Evolutionary conservation across 2,797 vertebrate species (phyloP).

Genomic region (Lophotriccus pileatus): DNA sequence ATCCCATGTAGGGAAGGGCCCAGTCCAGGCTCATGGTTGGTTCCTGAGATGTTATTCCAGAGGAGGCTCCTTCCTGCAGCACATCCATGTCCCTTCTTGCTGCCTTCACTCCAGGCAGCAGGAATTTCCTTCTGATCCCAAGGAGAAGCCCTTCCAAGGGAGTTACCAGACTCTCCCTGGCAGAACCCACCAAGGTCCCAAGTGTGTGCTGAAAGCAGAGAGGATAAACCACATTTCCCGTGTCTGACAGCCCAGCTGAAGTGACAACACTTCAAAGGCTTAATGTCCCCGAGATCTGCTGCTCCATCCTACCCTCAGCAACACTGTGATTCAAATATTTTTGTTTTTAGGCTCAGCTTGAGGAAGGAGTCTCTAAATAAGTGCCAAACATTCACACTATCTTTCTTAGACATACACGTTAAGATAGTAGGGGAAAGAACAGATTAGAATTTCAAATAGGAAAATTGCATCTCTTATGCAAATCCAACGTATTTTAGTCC

Average conservation of each 20-base stretch:
- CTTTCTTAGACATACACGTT: not conserved
- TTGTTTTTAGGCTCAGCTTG: not conserved
- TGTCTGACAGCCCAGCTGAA: constrained; percentile 1
- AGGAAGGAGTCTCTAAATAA: not conserved
- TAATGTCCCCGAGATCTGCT: not conserved
- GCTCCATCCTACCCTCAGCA: not conserved
- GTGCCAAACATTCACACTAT: not conserved
- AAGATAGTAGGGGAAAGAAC: not conserved
- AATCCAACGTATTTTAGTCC: not conserved
- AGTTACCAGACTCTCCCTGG: not conserved
- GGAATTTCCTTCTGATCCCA: not conserved
- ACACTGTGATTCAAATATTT: not conserved
- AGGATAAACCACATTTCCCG: not conserved
- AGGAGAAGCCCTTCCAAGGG: not conserved
- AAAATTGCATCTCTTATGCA: not conserved
- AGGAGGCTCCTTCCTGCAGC: not conserved
- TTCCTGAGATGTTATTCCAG: not conserved
- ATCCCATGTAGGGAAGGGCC: not conserved
- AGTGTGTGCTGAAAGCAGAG: not conserved
- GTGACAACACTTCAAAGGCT: not conserved
- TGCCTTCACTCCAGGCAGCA: not conserved
- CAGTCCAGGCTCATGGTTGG: not conserved
- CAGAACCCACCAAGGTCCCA: not conserved
- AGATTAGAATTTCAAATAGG: constrained; percentile 28
- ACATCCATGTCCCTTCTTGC: not conserved